These are phyloP conservation scores for Drosophila fulvimacula DNA, from an alignment of 2,888 invertebrate species.

Conservation along the genomic window DNA sequence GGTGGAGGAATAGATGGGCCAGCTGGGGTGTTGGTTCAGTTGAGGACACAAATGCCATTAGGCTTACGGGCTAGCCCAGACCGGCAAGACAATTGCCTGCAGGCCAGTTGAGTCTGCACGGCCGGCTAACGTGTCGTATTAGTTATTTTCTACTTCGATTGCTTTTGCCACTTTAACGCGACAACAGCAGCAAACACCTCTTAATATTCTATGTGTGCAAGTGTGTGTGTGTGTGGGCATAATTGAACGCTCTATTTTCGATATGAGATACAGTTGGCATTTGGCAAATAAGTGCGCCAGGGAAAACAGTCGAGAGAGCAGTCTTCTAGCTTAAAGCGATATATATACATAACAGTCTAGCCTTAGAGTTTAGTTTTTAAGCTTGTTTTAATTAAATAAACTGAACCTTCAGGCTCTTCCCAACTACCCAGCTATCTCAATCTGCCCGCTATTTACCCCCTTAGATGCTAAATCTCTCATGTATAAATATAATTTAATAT, in stretches of 20 bases:
- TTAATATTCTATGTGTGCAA: constrained; percentile 2
- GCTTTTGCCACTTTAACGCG: constrained; percentile 81
- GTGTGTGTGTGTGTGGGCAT: constrained; percentile 43
- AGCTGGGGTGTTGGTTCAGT: constrained; percentile 20
- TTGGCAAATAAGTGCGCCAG: constrained; percentile 27
- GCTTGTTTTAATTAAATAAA: background rate
- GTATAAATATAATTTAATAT: constrained; percentile 32
- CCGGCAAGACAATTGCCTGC: constrained; percentile 67
- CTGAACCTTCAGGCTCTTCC: background rate
- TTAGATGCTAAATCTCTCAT: constrained; percentile 31
- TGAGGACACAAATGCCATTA: constrained; percentile 69
- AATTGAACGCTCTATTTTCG: constrained; percentile 78
- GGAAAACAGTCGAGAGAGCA: background rate
- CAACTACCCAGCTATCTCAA: background rate
- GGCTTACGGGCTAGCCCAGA: constrained; percentile 52
- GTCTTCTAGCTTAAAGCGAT: background rate
- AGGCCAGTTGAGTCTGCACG: constrained; percentile 62
- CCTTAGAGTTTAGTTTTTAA: constrained; percentile 4
- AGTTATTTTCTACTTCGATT: constrained; percentile 80
- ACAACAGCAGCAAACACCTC: constrained; percentile 53
- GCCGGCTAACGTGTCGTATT: constrained; percentile 79
- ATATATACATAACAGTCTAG: background rate
- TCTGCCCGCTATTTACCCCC: background rate
- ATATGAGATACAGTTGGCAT: constrained; percentile 56
- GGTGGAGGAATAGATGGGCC: constrained; percentile 7